phyloP scores from a whole-genome alignment of 2,888 invertebrate genomes.

The Ophion ellenae region DNA sequence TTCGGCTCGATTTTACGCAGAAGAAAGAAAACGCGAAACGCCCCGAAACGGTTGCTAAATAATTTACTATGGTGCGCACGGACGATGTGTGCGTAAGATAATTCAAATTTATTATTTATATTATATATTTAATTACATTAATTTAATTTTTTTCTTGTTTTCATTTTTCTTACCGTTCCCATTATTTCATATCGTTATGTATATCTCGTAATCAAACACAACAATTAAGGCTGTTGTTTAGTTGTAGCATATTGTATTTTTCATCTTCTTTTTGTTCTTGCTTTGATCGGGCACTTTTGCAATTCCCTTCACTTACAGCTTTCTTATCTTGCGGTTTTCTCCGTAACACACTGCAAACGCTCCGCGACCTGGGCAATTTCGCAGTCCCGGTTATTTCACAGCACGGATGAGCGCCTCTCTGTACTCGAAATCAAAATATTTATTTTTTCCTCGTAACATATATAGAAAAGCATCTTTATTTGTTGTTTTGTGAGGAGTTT shows the following conservation, averaged over 20 bases:
- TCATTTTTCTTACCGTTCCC: slow-evolving; percentile 67
- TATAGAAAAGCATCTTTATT: background rate
- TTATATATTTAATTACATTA: slow-evolving; percentile 76
- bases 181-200: slow-evolving; percentile 64
- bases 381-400: background rate
- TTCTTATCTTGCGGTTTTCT: slow-evolving; percentile 22
- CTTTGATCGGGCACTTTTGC: slow-evolving; percentile 26
- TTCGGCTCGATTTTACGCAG: slow-evolving; percentile 17
- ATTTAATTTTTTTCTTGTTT: slow-evolving; percentile 71
- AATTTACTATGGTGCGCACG: slow-evolving; percentile 67
- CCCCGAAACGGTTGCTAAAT: slow-evolving; percentile 60
- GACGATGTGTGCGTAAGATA: slow-evolving; percentile 76
- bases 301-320: slow-evolving; percentile 7
- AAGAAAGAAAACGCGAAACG: slow-evolving; percentile 32
- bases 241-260: slow-evolving; percentile 62
- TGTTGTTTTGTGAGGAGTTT: background rate
- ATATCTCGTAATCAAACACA: slow-evolving; percentile 66
- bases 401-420: background rate
- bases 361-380: too few species aligned
- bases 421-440: background rate
- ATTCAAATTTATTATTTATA: slow-evolving; percentile 73
- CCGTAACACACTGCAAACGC: background rate
- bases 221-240: slow-evolving; percentile 70
- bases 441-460: background rate
- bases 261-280: slow-evolving; percentile 49